Base-by-base conservation (phyloP, 1,140 invertebrate genomes). In the Drosophila persimilis region DNA sequence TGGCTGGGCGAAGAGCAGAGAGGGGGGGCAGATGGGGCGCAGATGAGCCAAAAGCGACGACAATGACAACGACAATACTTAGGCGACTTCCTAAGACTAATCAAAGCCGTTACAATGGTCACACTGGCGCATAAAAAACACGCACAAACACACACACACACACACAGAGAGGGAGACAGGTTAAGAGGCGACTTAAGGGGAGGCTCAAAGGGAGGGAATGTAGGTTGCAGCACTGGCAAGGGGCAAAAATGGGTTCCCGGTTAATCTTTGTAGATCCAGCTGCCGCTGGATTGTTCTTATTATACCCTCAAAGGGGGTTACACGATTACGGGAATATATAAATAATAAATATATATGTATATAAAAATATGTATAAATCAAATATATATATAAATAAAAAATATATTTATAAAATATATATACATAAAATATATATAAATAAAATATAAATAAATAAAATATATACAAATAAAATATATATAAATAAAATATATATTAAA, bases 171-270 rank as follows among this genome's bases (percentile, higher is more conserved):
- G 11, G 1, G 9, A 15, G 45, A 67, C 44, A 41, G n/a, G 63
- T 41, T 56, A 39, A 26, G 31, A 56, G 48, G 55, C 35, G 48
- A 46, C n/a, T 15, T 22, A 43, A 44, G 51, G n/a, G 39, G 56
- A 26, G 57, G 17, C 29, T n/a, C 15, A 47, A 47, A 43, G 71
- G 59, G 71, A 59, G 60, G 55, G 74, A 83, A 88, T 89, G 64
- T 88, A 88, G 83, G 83, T 88, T 88, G 83, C 83, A 88, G 83
- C 83, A 88, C 78, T 76, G 71, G 35, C 71, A 65, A 70, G 56
- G 13, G 8, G 2, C 17, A 53, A 46, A 29, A 6, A 0, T 22
- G 5, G 20, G 20, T 69, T 69, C 20, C 64, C n/a, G 75, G 83
- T 83, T 76, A 59, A 54, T 83, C 73, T 79, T 83, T 70, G 76